Evolutionary conservation across 2,888 invertebrate genomes (phyloP).

Genomic region (Zootermopsis nevadensis): DNA sequence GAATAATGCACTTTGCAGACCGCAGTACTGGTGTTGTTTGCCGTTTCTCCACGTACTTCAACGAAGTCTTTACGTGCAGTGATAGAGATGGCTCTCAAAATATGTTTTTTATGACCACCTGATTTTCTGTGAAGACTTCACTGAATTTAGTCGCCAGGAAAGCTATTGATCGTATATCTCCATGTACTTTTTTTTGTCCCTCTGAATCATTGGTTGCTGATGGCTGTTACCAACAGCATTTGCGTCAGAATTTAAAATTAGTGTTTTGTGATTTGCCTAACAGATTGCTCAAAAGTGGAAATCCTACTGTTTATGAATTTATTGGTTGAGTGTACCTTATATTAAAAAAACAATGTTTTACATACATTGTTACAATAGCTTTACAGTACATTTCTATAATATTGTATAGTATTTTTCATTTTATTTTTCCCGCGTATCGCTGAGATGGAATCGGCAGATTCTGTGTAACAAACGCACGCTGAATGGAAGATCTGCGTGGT

Average conservation of each 20-base stretch:
- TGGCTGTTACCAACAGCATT: background rate
- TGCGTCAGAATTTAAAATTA: background rate
- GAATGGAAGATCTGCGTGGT: background rate
- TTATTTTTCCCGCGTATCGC: background rate
- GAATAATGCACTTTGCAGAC: too few species aligned
- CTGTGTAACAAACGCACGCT: background rate
- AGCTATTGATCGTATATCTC: too few species aligned
- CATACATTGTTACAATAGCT: background rate
- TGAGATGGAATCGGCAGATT: background rate
- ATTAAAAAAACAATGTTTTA: background rate
- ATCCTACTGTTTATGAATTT: background rate
- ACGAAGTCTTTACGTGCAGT: too few species aligned
- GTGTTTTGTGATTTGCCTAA: background rate
- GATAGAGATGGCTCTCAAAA: too few species aligned
- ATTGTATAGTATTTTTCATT: slow-evolving; percentile 7
- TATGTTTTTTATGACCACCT: too few species aligned
- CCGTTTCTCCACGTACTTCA: too few species aligned
- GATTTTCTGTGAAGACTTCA: too few species aligned
- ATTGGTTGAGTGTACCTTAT: background rate
- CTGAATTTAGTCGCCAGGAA: too few species aligned
- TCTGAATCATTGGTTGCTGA: background rate
- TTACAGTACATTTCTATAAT: background rate
- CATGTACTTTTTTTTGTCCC: too few species aligned
- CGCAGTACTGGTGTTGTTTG: too few species aligned
- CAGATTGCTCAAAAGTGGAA: slow-evolving; percentile 6